Conservation (phyloP, 2,113 vertebrate species). For the Dipodomys merriami region DNA sequence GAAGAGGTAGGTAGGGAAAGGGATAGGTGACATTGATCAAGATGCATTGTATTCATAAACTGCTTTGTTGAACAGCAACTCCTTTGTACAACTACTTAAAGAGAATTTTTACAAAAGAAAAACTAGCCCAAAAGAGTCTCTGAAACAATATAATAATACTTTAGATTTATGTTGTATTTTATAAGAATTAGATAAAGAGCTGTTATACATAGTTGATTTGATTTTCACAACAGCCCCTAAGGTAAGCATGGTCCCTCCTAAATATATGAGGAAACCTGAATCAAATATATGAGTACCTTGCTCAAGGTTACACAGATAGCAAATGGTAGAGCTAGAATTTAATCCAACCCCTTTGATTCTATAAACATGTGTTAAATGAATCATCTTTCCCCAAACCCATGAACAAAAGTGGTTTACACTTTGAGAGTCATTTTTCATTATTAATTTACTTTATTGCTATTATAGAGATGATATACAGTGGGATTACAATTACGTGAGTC, state of each 20-base stretch:
- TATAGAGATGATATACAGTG: too few relatives aligned
- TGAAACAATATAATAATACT: not conserved
- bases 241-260: not conserved
- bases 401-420: constrained; percentile 7
- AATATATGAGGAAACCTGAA: not conserved
- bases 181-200: not conserved
- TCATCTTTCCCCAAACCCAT: constrained; percentile 15
- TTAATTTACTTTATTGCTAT: too few relatives aligned
- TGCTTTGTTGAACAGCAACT: too few relatives aligned
- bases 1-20: too few relatives aligned
- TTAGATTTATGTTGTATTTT: not conserved
- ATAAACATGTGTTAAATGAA: not conserved
- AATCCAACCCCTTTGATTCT: not conserved
- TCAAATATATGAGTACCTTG: constrained; percentile 1
- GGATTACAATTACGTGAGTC: too few relatives aligned
- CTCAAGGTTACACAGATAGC: not conserved
- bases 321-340: constrained; percentile 12
- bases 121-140: too few relatives aligned
- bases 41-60: too few relatives aligned
- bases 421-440: not conserved
- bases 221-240: not conserved
- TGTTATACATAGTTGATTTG: not conserved
- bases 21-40: too few relatives aligned
- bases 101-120: too few relatives aligned
- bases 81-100: too few relatives aligned